Percentiles rank a stretch among this genome's conserved stretches.
These are phyloP conservation scores for Natator depressus DNA, from an alignment of 2,113 vertebrate genomes.

Conservation along the genomic window DNA sequence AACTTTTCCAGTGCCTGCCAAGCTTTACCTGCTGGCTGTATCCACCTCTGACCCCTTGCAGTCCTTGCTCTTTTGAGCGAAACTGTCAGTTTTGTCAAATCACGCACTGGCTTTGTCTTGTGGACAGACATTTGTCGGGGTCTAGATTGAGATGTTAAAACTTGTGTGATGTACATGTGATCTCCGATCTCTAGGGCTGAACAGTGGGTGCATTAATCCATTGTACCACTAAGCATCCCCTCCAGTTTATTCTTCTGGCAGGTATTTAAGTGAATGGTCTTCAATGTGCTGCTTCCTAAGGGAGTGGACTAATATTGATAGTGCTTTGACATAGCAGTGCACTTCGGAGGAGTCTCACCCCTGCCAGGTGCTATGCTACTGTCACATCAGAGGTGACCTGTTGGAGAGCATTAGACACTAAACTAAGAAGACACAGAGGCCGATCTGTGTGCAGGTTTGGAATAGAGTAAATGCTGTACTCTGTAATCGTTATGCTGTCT, in stretches of 20 bases:
- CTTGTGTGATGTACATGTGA: background rate
- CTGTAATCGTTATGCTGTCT: constrained; percentile 1
- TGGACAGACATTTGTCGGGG: background rate
- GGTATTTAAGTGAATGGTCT: background rate
- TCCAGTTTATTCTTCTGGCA: background rate
- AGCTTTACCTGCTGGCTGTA: background rate
- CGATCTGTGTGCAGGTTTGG: background rate
- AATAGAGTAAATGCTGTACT: background rate
- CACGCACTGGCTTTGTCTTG: background rate
- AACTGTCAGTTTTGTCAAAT: background rate
- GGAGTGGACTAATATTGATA: background rate
- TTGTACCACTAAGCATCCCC: background rate
- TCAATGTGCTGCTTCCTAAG: background rate
- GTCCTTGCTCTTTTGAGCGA: background rate
- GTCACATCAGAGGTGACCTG: background rate
- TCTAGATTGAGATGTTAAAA: background rate
- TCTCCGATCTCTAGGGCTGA: background rate
- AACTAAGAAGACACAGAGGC: background rate
- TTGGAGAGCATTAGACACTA: background rate
- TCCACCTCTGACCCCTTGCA: too few species aligned
- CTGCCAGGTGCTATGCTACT: background rate
- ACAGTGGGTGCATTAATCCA: background rate
- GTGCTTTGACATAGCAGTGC: background rate
- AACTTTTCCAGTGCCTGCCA: background rate
- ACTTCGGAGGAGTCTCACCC: background rate